These are phyloP conservation scores for Bombus sylvicola DNA, from an alignment of 1,140 invertebrate species.

Conservation along the genomic window DNA sequence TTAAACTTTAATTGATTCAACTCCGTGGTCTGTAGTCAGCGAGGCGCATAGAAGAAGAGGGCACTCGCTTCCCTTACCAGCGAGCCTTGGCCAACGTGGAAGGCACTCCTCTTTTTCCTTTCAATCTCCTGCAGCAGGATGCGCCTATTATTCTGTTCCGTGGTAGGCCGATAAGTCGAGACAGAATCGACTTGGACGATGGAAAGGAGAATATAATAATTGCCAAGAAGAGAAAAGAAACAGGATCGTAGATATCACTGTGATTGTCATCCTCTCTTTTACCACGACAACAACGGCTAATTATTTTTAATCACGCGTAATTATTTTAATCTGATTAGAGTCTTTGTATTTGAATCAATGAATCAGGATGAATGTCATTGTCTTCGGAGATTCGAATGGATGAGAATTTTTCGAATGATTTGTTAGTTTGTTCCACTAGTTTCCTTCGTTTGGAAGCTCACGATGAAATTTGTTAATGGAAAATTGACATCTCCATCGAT, in stretches of 20 bases:
- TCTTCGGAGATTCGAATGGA: no score
- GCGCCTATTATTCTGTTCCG: constrained; percentile 75
- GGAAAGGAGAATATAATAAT: constrained; percentile 62
- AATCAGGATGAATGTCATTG: background rate
- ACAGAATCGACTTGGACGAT: constrained; percentile 54
- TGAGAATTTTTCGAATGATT: background rate
- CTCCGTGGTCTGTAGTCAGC: constrained; percentile 78
- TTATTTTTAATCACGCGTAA: constrained; percentile 54
- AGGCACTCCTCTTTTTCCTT: constrained; percentile 65
- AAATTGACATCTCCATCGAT: no score
- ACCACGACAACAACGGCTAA: constrained; percentile 24
- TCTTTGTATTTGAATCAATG: constrained; percentile 2
- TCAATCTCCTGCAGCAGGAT: constrained; percentile 72
- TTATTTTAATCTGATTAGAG: constrained; percentile 9
- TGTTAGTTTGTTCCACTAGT: no score
- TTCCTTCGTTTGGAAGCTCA: no score
- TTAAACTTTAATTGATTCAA: constrained; percentile 83
- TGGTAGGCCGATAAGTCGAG: constrained; percentile 65
- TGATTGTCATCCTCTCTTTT: constrained; percentile 42
- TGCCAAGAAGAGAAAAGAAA: constrained; percentile 33
- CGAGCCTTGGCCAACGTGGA: constrained; percentile 56
- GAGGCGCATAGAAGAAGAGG: constrained; percentile 77
- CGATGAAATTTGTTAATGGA: no score
- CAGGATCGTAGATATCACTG: background rate
- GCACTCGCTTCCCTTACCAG: constrained; percentile 65